Evolutionary conservation across 2,797 vertebrate species (phyloP).

Genomic region (Sebastes dallii): DNA sequence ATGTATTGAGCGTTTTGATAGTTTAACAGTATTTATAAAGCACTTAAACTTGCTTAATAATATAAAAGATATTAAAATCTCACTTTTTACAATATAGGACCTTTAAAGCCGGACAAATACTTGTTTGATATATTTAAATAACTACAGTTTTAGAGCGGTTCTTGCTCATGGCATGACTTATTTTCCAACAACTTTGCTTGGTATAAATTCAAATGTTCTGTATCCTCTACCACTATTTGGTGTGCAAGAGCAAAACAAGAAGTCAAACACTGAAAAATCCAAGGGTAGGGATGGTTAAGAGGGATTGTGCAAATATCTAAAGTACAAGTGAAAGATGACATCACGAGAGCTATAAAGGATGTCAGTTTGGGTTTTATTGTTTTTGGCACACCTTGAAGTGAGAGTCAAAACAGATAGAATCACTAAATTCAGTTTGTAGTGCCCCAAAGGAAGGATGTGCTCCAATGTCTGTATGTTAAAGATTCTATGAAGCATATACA

Average conservation of each 20-base stretch:
- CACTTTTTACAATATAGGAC: no score
- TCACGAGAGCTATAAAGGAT: slow-evolving; percentile 15
- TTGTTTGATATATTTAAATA: neutral
- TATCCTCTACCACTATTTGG: neutral
- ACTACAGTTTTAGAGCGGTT: neutral
- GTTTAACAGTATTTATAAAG: no score
- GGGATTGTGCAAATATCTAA: slow-evolving; percentile 23
- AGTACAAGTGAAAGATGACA: slow-evolving; percentile 51
- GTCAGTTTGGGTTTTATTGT: slow-evolving; percentile 37
- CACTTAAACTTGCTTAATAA: no score
- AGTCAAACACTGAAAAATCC: slow-evolving; percentile 12
- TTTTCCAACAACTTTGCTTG: neutral
- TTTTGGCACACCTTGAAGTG: slow-evolving; percentile 51
- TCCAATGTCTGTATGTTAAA: neutral
- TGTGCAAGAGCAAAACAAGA: neutral
- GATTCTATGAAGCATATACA: neutral
- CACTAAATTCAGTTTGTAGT: slow-evolving; percentile 16
- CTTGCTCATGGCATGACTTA: no score
- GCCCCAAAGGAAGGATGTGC: slow-evolving; percentile 5
- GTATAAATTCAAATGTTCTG: neutral
- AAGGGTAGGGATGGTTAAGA: slow-evolving; percentile 43
- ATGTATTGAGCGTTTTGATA: no score
- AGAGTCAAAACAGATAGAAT: slow-evolving; percentile 49
- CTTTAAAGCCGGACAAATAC: neutral
- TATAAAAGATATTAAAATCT: no score